Evolutionary conservation across 2,888 invertebrate genomes (phyloP).

Genomic region (Eurytoma californica): DNA sequence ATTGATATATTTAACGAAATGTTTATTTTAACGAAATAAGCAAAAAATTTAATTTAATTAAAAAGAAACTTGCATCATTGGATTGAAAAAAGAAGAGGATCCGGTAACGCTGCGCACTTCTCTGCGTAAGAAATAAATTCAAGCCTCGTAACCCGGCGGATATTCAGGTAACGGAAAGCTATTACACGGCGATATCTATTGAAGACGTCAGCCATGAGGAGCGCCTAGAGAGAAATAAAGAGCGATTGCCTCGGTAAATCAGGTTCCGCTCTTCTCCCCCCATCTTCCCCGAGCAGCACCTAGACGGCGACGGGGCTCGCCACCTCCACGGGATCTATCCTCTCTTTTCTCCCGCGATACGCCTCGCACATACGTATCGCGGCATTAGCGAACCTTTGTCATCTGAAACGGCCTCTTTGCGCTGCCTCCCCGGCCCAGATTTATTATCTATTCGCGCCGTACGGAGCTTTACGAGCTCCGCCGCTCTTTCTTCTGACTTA

Average conservation of each 20-base stretch:
- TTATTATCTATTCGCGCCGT: slow-evolving; percentile 54
- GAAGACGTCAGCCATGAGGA: slow-evolving; percentile 71
- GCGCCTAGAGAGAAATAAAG: slow-evolving; percentile 76
- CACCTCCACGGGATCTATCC: slow-evolving; percentile 42
- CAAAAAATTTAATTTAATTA: not conserved
- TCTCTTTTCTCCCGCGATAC: slow-evolving; percentile 46
- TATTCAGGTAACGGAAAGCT: slow-evolving; percentile 75
- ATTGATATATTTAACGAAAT: too few species aligned
- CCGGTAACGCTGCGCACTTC: too few species aligned
- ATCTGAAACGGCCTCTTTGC: slow-evolving; percentile 60
- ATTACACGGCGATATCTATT: slow-evolving; percentile 75
- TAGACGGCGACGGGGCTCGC: slow-evolving; percentile 37
- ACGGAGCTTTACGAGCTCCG: not conserved
- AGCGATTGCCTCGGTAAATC: slow-evolving; percentile 75
- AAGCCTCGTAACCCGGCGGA: slow-evolving; percentile 21
- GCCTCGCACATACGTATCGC: slow-evolving; percentile 73
- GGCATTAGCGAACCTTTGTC: slow-evolving; percentile 70
- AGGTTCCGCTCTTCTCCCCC: slow-evolving; percentile 59
- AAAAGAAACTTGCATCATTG: not conserved
- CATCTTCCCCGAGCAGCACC: slow-evolving; percentile 45
- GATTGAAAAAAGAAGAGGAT: not conserved
- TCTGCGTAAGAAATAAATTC: slow-evolving; percentile 57
- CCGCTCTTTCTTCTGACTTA: slow-evolving; percentile 4
- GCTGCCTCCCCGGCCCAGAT: slow-evolving; percentile 31
- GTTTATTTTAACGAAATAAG: too few species aligned